Evolutionary conservation across 2,797 vertebrate species (phyloP).

Genomic region (Acanthurus tractus): DNA sequence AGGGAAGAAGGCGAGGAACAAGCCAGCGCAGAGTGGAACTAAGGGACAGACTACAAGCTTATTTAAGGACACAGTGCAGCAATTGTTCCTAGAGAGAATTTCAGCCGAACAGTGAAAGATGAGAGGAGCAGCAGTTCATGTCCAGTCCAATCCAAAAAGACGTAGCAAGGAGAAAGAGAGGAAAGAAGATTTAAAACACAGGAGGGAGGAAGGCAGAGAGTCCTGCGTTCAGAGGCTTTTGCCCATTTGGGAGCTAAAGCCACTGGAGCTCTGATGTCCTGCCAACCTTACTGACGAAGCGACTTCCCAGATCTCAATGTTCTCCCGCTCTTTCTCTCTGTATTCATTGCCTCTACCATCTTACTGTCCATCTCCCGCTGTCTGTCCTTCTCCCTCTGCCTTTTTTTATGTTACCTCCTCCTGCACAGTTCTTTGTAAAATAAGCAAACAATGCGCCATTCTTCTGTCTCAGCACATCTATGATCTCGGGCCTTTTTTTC

Average conservation of each 20-base stretch:
- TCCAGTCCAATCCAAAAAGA: slow-evolving; percentile 38
- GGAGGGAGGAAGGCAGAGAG: slow-evolving; percentile 12
- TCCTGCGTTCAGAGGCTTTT: slow-evolving; percentile 35
- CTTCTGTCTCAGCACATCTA: slow-evolving; percentile 32
- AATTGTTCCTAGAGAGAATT: slow-evolving; percentile 54
- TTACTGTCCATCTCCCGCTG: slow-evolving; percentile 11
- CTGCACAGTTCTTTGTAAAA: slow-evolving; percentile 17
- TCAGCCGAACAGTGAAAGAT: slow-evolving; percentile 47
- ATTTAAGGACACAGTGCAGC: slow-evolving; percentile 40
- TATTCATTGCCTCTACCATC: neutral
- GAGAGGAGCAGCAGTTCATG: slow-evolving; percentile 40
- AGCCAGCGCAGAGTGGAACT: neutral
- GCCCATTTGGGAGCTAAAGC: slow-evolving; percentile 48
- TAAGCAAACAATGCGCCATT: slow-evolving; percentile 49
- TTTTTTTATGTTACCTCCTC: neutral
- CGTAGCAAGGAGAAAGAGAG: slow-evolving; percentile 4
- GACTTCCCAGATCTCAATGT: slow-evolving; percentile 44
- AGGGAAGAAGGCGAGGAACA: slow-evolving; percentile 21
- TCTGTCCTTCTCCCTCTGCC: neutral
- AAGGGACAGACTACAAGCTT: slow-evolving; percentile 21
- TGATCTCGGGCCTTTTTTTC: slow-evolving; percentile 3
- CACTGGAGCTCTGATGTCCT: slow-evolving; percentile 47
- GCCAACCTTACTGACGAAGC: slow-evolving; percentile 54
- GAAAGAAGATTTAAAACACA: slow-evolving; percentile 37
- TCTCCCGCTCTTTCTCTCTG: slow-evolving; percentile 15